phyloP scores from a whole-genome alignment of 2,113 vertebrate genomes.

The Felis chaus region DNA sequence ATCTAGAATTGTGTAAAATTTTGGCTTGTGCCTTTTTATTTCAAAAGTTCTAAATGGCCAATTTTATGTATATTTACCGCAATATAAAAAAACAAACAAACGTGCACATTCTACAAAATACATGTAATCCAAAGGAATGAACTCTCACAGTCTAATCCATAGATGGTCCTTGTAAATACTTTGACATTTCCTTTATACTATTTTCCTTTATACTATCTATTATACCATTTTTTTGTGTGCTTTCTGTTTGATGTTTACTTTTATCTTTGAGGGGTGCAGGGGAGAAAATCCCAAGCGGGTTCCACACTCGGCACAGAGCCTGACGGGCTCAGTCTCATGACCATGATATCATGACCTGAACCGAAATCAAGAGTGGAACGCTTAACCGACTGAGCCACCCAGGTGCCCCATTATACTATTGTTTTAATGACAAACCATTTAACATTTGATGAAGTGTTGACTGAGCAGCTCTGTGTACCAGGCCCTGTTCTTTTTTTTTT shows the following conservation, averaged over 20 bases:
- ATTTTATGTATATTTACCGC: background rate
- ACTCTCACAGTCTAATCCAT: background rate
- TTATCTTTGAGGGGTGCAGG: too few species aligned
- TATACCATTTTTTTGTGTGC: background rate
- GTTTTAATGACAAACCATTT: background rate
- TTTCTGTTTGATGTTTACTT: too few species aligned
- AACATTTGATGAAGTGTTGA: background rate
- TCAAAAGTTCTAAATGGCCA: background rate
- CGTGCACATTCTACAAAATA: background rate
- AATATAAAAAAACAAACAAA: background rate
- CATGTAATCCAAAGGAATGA: background rate
- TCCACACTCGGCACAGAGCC: too few species aligned
- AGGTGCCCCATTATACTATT: background rate
- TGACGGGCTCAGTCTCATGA: too few species aligned
- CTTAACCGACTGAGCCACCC: too few species aligned
- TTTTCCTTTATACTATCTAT: too few species aligned
- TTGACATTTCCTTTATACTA: background rate
- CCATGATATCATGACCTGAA: too few species aligned
- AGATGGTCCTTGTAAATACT: background rate
- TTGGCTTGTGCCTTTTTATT: conserved; percentile 26
- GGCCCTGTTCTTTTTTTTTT: too few species aligned
- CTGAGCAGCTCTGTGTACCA: background rate
- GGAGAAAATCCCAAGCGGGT: too few species aligned
- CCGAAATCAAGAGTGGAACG: too few species aligned
- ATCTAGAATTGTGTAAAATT: background rate